A percentile compares a stretch with the other conserved stretches of the same genome.
phyloP scores from a whole-genome alignment of 30 jellyfish, hydroid and myxozoan genomes.

The Cassiopea andromeda region DNA sequence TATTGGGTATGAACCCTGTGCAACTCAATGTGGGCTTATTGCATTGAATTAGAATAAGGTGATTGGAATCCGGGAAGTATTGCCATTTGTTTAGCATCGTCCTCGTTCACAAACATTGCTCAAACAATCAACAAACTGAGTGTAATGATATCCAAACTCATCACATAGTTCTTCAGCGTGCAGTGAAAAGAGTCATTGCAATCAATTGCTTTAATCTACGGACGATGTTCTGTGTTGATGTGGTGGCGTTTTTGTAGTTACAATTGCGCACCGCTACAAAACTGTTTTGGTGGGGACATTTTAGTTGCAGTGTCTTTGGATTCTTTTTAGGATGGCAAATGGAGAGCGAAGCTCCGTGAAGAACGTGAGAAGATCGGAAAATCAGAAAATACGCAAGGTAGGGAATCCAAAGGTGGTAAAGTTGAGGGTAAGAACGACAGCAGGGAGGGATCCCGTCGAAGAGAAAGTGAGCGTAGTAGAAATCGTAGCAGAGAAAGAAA shows the following conservation, averaged over 20 bases:
- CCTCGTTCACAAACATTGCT: not conserved
- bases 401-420: slow-evolving; percentile 37
- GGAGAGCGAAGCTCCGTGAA: slow-evolving; percentile 71
- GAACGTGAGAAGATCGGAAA: slow-evolving; percentile 45
- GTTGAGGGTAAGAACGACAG: slow-evolving; percentile 36
- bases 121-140: not conserved
- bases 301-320: slow-evolving; percentile 19
- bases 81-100: too few relatives aligned
- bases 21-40: too few relatives aligned
- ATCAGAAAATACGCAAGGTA: slow-evolving; percentile 18
- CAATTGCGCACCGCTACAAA: not conserved
- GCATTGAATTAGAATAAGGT: too few relatives aligned
- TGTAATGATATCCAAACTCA: not conserved
- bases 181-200: not conserved
- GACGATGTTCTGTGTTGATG: not conserved
- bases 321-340: slow-evolving; percentile 30
- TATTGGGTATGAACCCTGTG: too few relatives aligned
- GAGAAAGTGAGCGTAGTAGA: slow-evolving; percentile 49
- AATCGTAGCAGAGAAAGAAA: slow-evolving; percentile 20
- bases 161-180: not conserved
- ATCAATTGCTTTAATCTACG: not conserved
- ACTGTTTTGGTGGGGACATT: not conserved
- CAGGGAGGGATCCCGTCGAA: slow-evolving; percentile 53
- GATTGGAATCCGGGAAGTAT: too few relatives aligned
- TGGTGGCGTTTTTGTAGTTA: not conserved